A percentile compares a stretch with the other conserved stretches of the same genome.
These are phyloP conservation scores for Nymphalis c-album DNA, from an alignment of 2,888 invertebrate species.

Conservation along the genomic window DNA sequence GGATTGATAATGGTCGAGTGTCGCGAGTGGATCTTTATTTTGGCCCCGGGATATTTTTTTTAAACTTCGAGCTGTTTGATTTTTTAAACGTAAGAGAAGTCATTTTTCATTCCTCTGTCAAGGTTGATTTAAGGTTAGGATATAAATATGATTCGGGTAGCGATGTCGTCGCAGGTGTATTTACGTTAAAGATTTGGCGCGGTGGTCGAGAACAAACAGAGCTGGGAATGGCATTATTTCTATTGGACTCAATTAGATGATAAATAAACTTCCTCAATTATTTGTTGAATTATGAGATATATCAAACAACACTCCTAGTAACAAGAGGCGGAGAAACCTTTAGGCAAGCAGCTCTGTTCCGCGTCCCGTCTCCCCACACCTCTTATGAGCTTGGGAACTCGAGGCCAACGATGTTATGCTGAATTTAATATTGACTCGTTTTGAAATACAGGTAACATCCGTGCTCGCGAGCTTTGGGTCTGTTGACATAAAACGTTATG, in stretches of 20 bases:
- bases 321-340: too few relatives aligned
- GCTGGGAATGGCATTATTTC: conserved; percentile 24
- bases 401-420: too few relatives aligned
- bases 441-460: conserved; percentile 72
- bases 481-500: conserved; percentile 83
- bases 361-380: too few relatives aligned
- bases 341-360: too few relatives aligned
- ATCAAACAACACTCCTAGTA: too few relatives aligned
- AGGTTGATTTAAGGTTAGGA: conserved; percentile 79
- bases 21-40: conserved; percentile 72
- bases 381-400: too few relatives aligned
- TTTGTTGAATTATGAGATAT: too few relatives aligned
- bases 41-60: conserved; percentile 57
- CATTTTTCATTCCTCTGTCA: conserved; percentile 78
- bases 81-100: conserved; percentile 61
- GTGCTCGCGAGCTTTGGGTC: conserved; percentile 82
- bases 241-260: background rate
- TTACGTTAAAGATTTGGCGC: conserved; percentile 20
- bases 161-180: conserved; percentile 48
- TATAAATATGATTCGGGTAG: conserved; percentile 66
- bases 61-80: conserved; percentile 60
- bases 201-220: conserved; percentile 19
- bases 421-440: conserved; percentile 21
- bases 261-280: too few relatives aligned
- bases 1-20: conserved; percentile 78